Evolutionary conservation across 1,140 invertebrate genomes (phyloP), one percentile per base, ranked within the genome.

Genomic region (Hormaphis cornu): DNA sequence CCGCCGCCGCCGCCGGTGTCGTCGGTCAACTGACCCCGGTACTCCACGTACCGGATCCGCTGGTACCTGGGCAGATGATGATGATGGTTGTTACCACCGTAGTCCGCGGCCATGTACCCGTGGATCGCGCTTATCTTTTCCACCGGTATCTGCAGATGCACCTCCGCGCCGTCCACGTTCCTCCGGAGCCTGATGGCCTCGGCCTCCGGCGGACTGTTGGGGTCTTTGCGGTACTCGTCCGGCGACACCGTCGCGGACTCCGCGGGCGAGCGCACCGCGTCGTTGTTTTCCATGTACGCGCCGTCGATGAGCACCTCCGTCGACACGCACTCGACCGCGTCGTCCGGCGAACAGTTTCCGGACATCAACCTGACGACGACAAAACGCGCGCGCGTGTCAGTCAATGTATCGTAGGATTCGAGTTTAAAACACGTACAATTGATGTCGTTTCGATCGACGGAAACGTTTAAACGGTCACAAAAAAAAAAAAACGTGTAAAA

Each of bases 41-140:
- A 69, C 33, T 48, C 58, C 24, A 66, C 20, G 18, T 71, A 71
- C 26, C 48, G 26, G 26, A 50, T 46, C 7, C 52, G 37, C 16
- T 69, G 50, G 22, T 44, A 50, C 16, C 42, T 33, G 8, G 52
- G 48, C 33, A 35, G 35, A 20, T 58, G 54, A 8, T 24, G 22
- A 2, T 18, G 33, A n/a, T 40, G 40, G 16, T 58, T n/a, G 4
- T 37, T 24, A 8, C 44, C 22, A 37, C 42, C 2, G 30, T 52
- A 16, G 30, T 24, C 28, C n/a, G 42, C 12, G 22, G 58, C 5
- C 1, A 66, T 28, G 44, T 66, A 66, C 44, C 44, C 44, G 18
- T 66, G 61, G 30, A 66, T 50, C 44, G 61, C 22, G n/a, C 44
- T 10, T 37, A 66, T 20, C 61, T 66, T 66, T 33, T 66, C 61